Base-by-base conservation (phyloP, 23 tunicate species). In the Ascidia mentula region DNA sequence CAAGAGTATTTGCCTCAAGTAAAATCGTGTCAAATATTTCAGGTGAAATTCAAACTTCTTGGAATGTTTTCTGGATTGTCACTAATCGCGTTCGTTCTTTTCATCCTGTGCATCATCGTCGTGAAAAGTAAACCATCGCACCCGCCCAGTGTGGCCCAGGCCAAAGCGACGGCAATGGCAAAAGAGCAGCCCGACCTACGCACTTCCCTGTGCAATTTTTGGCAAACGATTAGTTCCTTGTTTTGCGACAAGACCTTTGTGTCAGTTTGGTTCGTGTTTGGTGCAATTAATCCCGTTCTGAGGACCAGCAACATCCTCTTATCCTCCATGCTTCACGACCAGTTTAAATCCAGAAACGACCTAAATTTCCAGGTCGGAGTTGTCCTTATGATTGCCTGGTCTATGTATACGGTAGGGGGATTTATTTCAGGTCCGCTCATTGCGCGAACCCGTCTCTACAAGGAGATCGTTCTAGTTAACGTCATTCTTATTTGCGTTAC, bases 201-300 rank as follows among this genome's bases (percentile, higher is more conserved):
- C 20, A 34, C 60, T 2, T 34, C 80, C 34, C 24, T 61, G 46
- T 60, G 59, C 73, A 60, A 59, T 30, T 86, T 78, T 36, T 36
- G 36, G 30, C 2, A 9, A 9, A 36, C 72, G 33, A 40, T 86
- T 13, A 80, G 73, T 40, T 1, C 73, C 0, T 40, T 86, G 33
- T 86, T 86, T 37, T 26, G 31, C 13, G 53, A 80, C 40, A 69
- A 69, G 30, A 37, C 31, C 36, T 86, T 86, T 40, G 69, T 86
- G 32, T 71, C 80, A 9, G 90, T 86, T 6, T 86, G 90, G 90
- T 80, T 86, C 40, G 76, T 79, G 26, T 86, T 86, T 60, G 90
- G 85, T 2, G 90, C 90, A 7, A 60, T 77, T 32, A 79, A 86
- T 72, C 90, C 90, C 0, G 61, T 80, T 22, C 46, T 86, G 38